Evolutionary conservation across 2,888 invertebrate genomes (phyloP).

Genomic region (Oligia strigilis): DNA sequence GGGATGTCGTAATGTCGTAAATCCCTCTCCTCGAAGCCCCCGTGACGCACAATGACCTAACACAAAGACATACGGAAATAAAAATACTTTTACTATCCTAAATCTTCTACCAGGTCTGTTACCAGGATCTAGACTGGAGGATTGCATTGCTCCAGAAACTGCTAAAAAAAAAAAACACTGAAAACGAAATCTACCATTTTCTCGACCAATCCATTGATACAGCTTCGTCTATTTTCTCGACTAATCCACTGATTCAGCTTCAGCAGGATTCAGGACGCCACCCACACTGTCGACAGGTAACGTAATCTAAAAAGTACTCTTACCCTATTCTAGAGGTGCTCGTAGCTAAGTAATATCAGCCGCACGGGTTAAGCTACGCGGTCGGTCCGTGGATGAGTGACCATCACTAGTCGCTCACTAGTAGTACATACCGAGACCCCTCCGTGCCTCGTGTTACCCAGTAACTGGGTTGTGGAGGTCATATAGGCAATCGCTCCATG

Average conservation of each 20-base stretch:
- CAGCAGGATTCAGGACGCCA: background rate
- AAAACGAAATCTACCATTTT: background rate
- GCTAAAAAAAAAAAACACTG: background rate
- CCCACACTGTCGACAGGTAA: background rate
- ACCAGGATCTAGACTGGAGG: background rate
- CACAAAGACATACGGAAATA: background rate
- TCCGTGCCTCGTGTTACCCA: too few species aligned
- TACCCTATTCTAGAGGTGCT: background rate
- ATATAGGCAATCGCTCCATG: too few species aligned
- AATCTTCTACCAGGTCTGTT: background rate
- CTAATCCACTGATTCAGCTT: background rate
- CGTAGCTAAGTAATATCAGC: too few species aligned
- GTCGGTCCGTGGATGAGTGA: too few species aligned
- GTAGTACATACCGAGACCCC: too few species aligned
- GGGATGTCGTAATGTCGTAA: background rate
- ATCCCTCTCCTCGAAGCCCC: background rate
- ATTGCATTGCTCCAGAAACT: background rate
- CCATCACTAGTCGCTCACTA: too few species aligned
- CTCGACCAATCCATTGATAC: too few species aligned
- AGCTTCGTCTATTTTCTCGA: background rate
- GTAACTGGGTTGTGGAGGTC: too few species aligned
- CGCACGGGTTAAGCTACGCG: too few species aligned
- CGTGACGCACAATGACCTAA: background rate
- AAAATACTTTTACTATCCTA: background rate
- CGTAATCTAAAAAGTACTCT: conserved; percentile 8